Base-by-base conservation (phyloP, 2,113 vertebrate species). In the Poeciliopsis occidentalis region DNA sequence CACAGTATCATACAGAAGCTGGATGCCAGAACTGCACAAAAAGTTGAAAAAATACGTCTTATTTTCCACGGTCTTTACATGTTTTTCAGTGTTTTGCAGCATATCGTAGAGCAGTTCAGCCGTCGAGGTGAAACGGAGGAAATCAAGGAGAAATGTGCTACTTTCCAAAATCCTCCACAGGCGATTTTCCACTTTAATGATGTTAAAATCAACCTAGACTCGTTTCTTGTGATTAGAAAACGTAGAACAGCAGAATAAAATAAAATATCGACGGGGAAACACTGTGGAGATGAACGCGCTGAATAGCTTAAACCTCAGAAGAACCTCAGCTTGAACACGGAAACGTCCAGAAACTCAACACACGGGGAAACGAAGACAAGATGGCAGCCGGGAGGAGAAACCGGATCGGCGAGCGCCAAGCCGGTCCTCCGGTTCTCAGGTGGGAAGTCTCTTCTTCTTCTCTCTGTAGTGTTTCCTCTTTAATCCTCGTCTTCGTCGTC, bases 1-100 rank as follows among this genome's bases (percentile, higher is more conserved):
- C 91, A 92, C 82, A 87, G 75, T 91, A 91, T 92, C 79, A 87
- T 90, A 92, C 91, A 92, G 86, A 91, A 91, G 89, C 90, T 83
- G 65, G 79, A 90, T 81, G 88, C 86, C 83, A 87, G 81, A 75
- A 88, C 75, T 76, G 79, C 85, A 89, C 88, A 92, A 89, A 89
- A 88, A 78, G 84, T 89, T 89, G 90, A 87, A 93, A 94, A 93
- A 93, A 93, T 92, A 94, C 60, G n/a, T 79, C 31, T 64, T 51
- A 67, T 85, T 77, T 73, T 81, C 51, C 8, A 2, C 8, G 22
- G 44, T 90, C 81, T 88, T 87, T 80, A 88, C 87, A 87, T 84
- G 26, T 91, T 83, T 67, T 69, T 91, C 79, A 85, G 87, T 84
- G 78, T 89, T 89, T 85, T 92, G 90, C 89, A 93, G 92, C 92